These are phyloP conservation scores for Cheilosia impressa DNA, from an alignment of 2,888 invertebrate species.

Conservation along the genomic window DNA sequence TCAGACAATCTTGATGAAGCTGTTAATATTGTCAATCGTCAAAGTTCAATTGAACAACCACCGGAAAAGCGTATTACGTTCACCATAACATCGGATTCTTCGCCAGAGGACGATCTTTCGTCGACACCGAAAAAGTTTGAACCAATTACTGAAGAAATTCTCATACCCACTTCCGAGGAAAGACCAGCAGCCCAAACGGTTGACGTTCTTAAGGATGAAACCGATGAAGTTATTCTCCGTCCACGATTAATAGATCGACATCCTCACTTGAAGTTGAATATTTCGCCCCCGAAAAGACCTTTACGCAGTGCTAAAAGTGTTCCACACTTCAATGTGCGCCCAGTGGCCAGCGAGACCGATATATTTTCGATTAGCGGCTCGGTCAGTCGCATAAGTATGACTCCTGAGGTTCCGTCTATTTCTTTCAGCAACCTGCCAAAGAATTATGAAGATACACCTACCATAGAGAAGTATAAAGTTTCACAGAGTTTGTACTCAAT, in stretches of 20 bases:
- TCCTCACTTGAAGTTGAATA: conserved; percentile 78
- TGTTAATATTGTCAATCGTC: conserved; percentile 47
- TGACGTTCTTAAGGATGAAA: conserved; percentile 53
- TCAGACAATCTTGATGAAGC: conserved; percentile 63
- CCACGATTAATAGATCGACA: conserved; percentile 81
- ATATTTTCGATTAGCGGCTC: conserved; percentile 83
- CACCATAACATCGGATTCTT: conserved; percentile 80
- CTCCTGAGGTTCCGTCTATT: conserved; percentile 84
- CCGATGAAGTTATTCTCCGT: conserved; percentile 80
- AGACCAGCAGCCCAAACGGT: conserved; percentile 23
- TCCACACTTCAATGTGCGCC: conserved; percentile 81
- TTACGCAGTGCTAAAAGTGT: conserved; percentile 82
- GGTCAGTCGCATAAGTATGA: conserved; percentile 82
- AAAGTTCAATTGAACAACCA: conserved; percentile 49
- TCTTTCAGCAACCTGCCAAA: conserved; percentile 83
- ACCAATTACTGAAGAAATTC: conserved; percentile 81
- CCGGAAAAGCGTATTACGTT: conserved; percentile 81
- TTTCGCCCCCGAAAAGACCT: conserved; percentile 77
- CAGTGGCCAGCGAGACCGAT: conserved; percentile 82
- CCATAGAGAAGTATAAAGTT: conserved; percentile 83
- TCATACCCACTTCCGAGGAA: conserved; percentile 59
- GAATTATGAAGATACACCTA: conserved; percentile 83
- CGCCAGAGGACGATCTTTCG: conserved; percentile 81
- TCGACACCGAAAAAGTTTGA: conserved; percentile 80
- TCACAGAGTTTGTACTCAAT: conserved; percentile 83